Evolutionary conservation across 2,797 vertebrate species (phyloP), one percentile per base, ranked within the genome.

Genomic region (Propithecus deckenii): DNA sequence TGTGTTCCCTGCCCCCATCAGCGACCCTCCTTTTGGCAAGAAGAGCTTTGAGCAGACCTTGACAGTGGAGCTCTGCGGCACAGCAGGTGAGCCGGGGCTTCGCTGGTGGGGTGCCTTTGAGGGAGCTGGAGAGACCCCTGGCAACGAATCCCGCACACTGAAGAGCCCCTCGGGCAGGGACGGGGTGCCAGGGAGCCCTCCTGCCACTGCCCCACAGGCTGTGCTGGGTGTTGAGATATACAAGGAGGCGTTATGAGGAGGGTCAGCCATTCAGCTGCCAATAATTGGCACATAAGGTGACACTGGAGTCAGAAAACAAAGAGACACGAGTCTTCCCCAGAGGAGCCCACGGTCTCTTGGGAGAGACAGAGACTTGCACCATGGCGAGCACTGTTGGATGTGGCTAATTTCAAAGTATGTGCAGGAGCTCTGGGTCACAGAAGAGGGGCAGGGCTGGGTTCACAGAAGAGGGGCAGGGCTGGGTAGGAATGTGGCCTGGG

Each of bases 21-120:
- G 99, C 94, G 99, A 99, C 97, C 91, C 99, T 23, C 89, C 99
- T 97, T 99, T 99, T 98, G 98, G 98, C 98, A 99, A 98, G 98
- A 99, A 99, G 98, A 98, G 98, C 96, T 99, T 99, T 80, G 99
- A 99, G 98, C 99, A 99, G 96, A 98, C 99, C 88, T 98, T 99
- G 98, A 99, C 99, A 0, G 99, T 99, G 98, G 99, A 99, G 97
- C 99, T 99, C 89, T 99, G 99, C 93, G 99, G 99, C 97, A 99
- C 99, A 2, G 99, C 99, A 99, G 99, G 99, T 99, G 99, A 99
- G 98, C 35, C 12, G 52, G 71, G 87, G 48, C 23, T 18, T 43
- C 2, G 50, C 23, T 65, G 65, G 74, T 38, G 52, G 61, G 79
- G 10, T 48, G 17, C 71, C 72, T 59, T n/a, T 5, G 3, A 65